A percentile compares a stretch with the other conserved stretches of the same genome.
phyloP scores from a whole-genome alignment of 2,888 invertebrate genomes.

The Amaurobius ferox region DNA sequence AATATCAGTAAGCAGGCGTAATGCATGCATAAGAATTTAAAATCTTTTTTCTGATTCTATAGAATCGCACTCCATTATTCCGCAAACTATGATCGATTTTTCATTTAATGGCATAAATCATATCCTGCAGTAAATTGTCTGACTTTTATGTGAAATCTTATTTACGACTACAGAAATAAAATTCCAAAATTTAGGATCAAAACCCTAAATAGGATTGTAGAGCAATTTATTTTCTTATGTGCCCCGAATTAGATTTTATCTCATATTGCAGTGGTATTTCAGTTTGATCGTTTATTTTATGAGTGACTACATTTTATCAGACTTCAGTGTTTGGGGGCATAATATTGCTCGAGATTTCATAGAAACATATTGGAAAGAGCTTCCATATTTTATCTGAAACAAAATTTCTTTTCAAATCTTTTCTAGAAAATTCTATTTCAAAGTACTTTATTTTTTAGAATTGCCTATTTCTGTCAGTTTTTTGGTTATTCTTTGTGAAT shows the following conservation, averaged over 20 bases:
- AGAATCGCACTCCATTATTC: no score
- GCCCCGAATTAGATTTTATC: not conserved
- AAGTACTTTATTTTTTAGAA: not conserved
- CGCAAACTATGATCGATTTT: no score
- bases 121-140: no score
- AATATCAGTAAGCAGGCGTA: no score
- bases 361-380: not conserved
- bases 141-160: no score
- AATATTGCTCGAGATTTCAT: not conserved
- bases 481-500: not conserved
- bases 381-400: conserved; percentile 8
- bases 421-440: not conserved
- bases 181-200: no score
- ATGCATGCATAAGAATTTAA: no score
- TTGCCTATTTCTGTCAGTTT: not conserved
- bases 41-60: no score
- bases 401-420: not conserved
- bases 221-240: not conserved
- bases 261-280: not conserved
- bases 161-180: no score
- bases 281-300: not conserved
- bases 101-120: no score
- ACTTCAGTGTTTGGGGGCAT: not conserved
- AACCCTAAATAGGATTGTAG: not conserved
- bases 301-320: not conserved